A percentile compares a stretch with the other conserved stretches of the same genome.
Evolutionary conservation across 2,113 vertebrate genomes (phyloP).

Genomic region (Solea senegalensis): DNA sequence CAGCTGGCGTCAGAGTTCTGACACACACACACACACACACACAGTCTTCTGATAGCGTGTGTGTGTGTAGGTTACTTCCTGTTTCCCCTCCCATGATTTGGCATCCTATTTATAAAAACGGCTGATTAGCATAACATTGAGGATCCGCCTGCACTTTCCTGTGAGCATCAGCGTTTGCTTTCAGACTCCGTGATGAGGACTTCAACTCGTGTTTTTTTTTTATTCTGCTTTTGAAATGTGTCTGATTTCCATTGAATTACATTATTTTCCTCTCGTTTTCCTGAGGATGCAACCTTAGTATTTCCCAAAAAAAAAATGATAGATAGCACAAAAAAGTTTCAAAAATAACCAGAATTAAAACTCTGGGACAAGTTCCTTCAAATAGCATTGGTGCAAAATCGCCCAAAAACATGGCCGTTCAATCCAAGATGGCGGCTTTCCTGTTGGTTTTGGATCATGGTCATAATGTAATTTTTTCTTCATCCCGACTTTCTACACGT

Average conservation of each 20-base stretch:
- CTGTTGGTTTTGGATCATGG: too few species aligned
- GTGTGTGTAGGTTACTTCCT: constrained; percentile 55
- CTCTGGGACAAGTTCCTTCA: too few species aligned
- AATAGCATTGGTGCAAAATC: too few species aligned
- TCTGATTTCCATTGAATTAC: background rate
- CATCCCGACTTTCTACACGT: too few species aligned
- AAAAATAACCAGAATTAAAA: too few species aligned
- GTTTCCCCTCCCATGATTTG: constrained; percentile 55
- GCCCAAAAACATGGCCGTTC: too few species aligned
- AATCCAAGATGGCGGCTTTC: too few species aligned
- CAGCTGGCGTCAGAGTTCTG: constrained; percentile 48
- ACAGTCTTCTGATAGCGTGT: constrained; percentile 40
- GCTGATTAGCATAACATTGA: constrained; percentile 65
- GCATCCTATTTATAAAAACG: constrained; percentile 58
- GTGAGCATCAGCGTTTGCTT: background rate
- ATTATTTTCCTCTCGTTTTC: background rate
- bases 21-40: constrained; percentile 26
- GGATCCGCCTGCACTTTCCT: constrained; percentile 30
- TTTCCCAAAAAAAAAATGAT: too few species aligned
- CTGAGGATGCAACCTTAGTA: background rate
- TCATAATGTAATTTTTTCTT: too few species aligned
- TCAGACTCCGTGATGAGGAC: background rate
- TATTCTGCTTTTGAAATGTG: too few species aligned
- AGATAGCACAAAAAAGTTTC: too few species aligned
- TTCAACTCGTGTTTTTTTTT: background rate